Conservation (phyloP, 53 echinoderm and acorn worm species). For the Echinometra lucunter region DNA sequence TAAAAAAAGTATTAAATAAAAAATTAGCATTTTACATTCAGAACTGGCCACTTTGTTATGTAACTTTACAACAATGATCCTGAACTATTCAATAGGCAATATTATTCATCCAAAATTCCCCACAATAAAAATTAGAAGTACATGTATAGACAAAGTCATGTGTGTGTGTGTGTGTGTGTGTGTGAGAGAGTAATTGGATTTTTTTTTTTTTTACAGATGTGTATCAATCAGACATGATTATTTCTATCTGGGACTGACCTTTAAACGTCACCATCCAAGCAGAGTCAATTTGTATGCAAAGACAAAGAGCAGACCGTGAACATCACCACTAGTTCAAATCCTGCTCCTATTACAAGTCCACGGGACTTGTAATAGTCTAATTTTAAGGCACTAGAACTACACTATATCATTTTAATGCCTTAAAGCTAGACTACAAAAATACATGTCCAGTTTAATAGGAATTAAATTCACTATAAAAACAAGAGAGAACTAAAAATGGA, state of each 20-base stretch:
- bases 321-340: no score
- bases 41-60: not conserved
- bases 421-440: slow-evolving; percentile 5
- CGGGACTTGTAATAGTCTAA: slow-evolving; percentile 15
- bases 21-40: not conserved
- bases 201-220: no score
- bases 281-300: no score
- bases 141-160: not conserved
- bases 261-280: no score
- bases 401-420: not conserved
- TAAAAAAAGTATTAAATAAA: no score
- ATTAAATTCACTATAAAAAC: not conserved
- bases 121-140: not conserved
- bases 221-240: no score
- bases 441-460: not conserved
- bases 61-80: not conserved
- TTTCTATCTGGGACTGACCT: no score
- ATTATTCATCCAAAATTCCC: not conserved
- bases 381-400: slow-evolving; percentile 1
- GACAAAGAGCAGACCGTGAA: no score
- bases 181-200: no score
- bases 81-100: not conserved
- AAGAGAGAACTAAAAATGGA: not conserved
- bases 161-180: no score
- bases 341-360: slow-evolving; percentile 4